Conservation (phyloP, 2,113 vertebrate genomes). For the Loxodonta africana region DNA sequence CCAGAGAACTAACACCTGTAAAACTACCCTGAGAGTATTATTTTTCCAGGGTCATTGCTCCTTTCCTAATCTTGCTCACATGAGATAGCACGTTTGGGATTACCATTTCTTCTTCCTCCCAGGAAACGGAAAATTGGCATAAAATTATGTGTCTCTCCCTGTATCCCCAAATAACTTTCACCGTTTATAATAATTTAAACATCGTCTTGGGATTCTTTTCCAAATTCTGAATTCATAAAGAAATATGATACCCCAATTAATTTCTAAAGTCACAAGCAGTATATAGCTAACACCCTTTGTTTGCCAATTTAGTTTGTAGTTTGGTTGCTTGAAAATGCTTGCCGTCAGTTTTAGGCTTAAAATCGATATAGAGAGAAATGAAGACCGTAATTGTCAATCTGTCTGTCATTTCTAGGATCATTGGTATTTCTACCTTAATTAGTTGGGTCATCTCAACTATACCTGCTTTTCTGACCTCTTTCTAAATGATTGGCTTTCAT, state of each 20-base stretch:
- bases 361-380: slow-evolving; percentile 39
- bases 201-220: neutral
- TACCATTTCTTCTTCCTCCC: neutral
- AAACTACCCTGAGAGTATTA: neutral
- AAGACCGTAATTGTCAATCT: neutral
- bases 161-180: slow-evolving; percentile 4
- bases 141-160: neutral
- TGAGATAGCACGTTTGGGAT: neutral
- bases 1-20: neutral
- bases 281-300: neutral
- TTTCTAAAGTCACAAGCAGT: neutral
- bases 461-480: neutral
- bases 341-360: neutral
- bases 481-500: neutral
- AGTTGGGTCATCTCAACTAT: neutral
- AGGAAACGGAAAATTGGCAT: slow-evolving; percentile 34
- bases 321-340: slow-evolving; percentile 36
- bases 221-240: slow-evolving; percentile 51
- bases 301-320: neutral
- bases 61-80: neutral
- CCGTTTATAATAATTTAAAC: slow-evolving; percentile 22
- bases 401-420: neutral
- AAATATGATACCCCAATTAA: neutral
- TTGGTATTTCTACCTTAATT: slow-evolving; percentile 7
- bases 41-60: neutral